phyloP scores from a whole-genome alignment of 2,113 vertebrate genomes.

The Suricata suricatta region DNA sequence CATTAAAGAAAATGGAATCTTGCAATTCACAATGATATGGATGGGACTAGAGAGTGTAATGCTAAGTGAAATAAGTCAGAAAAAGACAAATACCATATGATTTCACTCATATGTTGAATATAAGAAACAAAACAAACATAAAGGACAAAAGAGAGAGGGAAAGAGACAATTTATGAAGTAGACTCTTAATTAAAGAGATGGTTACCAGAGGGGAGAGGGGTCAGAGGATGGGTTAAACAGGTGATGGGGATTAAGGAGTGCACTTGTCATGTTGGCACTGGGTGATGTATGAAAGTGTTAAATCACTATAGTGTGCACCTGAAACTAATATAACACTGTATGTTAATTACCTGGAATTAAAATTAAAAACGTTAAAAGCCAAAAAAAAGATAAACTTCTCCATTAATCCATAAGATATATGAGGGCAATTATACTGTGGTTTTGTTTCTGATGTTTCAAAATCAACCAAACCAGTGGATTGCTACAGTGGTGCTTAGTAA shows the following conservation, averaged over 20 bases:
- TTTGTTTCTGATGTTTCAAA: neutral
- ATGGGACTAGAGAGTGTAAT: neutral
- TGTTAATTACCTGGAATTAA: neutral
- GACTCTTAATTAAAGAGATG: neutral
- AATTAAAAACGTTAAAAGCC: neutral
- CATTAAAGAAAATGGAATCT: neutral
- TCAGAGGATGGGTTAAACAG: neutral
- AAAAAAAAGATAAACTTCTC: neutral
- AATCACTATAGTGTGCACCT: neutral
- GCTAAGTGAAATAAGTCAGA: neutral
- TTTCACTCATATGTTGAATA: neutral
- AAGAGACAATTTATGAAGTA: neutral
- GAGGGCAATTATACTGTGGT: neutral
- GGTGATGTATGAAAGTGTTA: neutral
- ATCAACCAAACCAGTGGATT: neutral
- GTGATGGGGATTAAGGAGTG: neutral
- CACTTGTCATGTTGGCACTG: neutral
- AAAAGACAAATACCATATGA: neutral
- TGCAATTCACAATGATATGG: neutral
- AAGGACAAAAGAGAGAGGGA: neutral
- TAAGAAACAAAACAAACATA: neutral
- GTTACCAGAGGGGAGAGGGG: neutral
- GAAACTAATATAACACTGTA: neutral
- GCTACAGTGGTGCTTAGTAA: neutral
- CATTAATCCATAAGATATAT: neutral